A percentile compares a stretch with the other conserved stretches of the same genome.
Conservation (phyloP, 1,140 invertebrate genomes). For the Drosophila lacteicornis region DNA sequence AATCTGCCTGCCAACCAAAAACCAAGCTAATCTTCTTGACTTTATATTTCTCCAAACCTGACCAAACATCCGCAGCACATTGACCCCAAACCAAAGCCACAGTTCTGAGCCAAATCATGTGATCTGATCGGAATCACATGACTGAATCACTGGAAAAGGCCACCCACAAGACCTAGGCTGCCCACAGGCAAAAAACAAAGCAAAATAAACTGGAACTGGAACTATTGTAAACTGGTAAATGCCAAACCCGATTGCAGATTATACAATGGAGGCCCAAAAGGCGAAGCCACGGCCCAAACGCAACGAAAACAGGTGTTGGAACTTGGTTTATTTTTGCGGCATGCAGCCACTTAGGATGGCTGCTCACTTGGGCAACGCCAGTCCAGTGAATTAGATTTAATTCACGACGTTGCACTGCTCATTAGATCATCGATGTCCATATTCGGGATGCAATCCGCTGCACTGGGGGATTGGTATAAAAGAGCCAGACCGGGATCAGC, state of each 20-base stretch:
- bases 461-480: constrained; percentile 53
- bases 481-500: constrained; percentile 18
- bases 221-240: constrained; percentile 48
- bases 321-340: constrained; percentile 20
- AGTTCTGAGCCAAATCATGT: constrained; percentile 22
- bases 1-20: background rate
- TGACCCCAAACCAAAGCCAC: constrained; percentile 18
- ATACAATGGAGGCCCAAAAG: constrained; percentile 57
- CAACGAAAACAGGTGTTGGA: constrained; percentile 51
- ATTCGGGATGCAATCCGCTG: constrained; percentile 32
- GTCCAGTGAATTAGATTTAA: constrained; percentile 19
- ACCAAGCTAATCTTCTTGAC: background rate
- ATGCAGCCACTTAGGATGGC: constrained; percentile 23
- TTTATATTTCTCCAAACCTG: background rate
- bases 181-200: constrained; percentile 15
- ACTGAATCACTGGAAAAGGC: constrained; percentile 27
- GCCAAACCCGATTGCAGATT: constrained; percentile 52
- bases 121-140: constrained; percentile 21
- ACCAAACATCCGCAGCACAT: constrained; percentile 5
- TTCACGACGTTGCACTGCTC: constrained; percentile 21
- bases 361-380: constrained; percentile 35
- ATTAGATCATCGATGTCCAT: constrained; percentile 69
- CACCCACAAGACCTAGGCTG: constrained; percentile 35
- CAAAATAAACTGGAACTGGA: constrained; percentile 30
- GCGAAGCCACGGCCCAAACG: constrained; percentile 30